Conservation (phyloP, 2,888 invertebrate species). For the Ashinkailepas kermadecensis region DNA sequence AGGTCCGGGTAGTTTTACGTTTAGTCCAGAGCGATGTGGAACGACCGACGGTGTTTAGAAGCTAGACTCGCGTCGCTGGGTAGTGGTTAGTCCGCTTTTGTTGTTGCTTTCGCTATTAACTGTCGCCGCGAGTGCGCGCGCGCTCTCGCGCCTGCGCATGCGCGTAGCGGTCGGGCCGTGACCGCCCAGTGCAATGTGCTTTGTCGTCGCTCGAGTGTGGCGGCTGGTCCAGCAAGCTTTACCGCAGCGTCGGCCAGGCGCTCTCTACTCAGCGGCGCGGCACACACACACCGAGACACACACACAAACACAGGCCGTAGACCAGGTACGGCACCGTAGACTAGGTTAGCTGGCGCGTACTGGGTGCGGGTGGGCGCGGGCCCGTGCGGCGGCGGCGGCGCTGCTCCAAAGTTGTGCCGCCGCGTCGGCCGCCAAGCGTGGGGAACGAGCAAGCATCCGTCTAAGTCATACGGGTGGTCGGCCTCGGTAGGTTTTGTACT, state of each 20-base stretch:
- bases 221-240: not conserved
- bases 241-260: no score
- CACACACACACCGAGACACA: no score
- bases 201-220: not conserved
- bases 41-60: not conserved
- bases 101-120: slow-evolving; percentile 22
- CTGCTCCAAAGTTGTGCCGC: no score
- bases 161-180: not conserved
- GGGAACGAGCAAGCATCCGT: slow-evolving; percentile 4
- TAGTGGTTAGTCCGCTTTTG: slow-evolving; percentile 3
- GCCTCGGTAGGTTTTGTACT: slow-evolving; percentile 1
- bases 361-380: no score
- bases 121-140: not conserved
- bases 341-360: no score
- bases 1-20: slow-evolving; percentile 3
- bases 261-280: no score
- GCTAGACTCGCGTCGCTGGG: slow-evolving; percentile 11
- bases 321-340: no score
- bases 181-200: not conserved
- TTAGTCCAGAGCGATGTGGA: not conserved
- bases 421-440: no score
- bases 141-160: not conserved
- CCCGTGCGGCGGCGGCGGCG: no score
- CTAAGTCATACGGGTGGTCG: slow-evolving; percentile 18
- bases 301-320: no score